phyloP scores from a whole-genome alignment of 2,797 vertebrate species.

The Sebastes trivittatus region DNA sequence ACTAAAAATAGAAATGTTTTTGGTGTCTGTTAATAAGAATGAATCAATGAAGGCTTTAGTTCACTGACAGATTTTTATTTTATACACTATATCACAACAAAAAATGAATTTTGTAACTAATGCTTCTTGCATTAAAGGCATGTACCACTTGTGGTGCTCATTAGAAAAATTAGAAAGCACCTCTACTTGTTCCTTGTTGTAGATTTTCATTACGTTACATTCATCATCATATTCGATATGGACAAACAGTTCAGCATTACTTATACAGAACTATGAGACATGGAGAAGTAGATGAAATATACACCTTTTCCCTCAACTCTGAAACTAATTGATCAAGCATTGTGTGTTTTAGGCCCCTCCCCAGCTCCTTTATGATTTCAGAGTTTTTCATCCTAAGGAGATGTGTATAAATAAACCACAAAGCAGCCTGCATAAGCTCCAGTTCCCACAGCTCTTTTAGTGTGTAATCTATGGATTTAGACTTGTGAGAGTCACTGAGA shows the following conservation, averaged over 20 bases:
- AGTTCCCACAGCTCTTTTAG: conserved; percentile 47
- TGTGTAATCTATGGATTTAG: conserved; percentile 68
- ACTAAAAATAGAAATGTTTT: too few species aligned
- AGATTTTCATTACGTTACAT: neutral
- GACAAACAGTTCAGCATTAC: neutral
- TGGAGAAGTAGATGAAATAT: neutral
- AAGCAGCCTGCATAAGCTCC: conserved; percentile 6
- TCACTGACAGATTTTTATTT: neutral
- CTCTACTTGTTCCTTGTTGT: neutral
- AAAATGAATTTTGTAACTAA: neutral
- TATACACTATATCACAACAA: neutral
- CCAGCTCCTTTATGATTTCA: neutral
- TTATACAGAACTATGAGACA: neutral
- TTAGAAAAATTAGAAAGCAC: neutral
- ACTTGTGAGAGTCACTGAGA: conserved; percentile 50
- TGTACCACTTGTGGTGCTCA: neutral
- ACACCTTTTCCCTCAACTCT: neutral
- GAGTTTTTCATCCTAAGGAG: neutral
- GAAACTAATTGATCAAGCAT: neutral
- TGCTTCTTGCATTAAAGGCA: neutral
- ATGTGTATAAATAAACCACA: conserved; percentile 13
- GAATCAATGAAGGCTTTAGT: neutral
- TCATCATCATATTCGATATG: neutral
- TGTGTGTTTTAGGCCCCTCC: neutral
- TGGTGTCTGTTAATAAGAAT: neutral